A percentile compares a stretch with the other conserved stretches of the same genome.
Evolutionary conservation across 2,797 vertebrate species (phyloP).

Genomic region (Florisuga fusca): DNA sequence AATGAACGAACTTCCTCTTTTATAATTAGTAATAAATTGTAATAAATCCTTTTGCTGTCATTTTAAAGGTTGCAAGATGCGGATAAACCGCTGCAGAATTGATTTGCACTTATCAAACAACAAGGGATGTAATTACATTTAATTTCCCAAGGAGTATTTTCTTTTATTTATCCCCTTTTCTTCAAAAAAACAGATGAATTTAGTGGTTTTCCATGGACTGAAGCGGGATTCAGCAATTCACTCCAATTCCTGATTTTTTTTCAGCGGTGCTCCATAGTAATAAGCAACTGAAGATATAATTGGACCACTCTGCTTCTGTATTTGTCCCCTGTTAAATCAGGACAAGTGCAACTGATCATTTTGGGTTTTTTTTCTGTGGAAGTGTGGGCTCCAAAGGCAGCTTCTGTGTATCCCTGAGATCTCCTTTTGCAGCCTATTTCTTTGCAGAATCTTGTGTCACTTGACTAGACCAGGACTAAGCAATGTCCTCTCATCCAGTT

Average conservation of each 20-base stretch:
- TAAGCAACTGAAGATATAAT: not conserved
- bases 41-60: not conserved
- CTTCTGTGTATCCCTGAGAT: not conserved
- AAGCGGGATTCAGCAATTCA: not conserved
- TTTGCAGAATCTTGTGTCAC: not conserved
- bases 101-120: slow-evolving; percentile 3
- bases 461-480: not conserved
- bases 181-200: not conserved
- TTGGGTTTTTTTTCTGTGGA: not conserved
- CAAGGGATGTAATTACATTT: not conserved
- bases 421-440: not conserved
- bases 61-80: slow-evolving; percentile 8
- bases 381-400: not conserved
- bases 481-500: not conserved
- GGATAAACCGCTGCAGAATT: not conserved
- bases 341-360: not conserved
- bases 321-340: not conserved
- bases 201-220: not conserved
- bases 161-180: not conserved
- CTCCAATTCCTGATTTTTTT: not conserved
- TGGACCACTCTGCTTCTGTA: not conserved
- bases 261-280: not conserved
- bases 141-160: not conserved
- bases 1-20: not conserved
- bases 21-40: not conserved